Base-by-base conservation (phyloP, 1,140 invertebrate genomes). In the Aphelinus atriplicis region DNA sequence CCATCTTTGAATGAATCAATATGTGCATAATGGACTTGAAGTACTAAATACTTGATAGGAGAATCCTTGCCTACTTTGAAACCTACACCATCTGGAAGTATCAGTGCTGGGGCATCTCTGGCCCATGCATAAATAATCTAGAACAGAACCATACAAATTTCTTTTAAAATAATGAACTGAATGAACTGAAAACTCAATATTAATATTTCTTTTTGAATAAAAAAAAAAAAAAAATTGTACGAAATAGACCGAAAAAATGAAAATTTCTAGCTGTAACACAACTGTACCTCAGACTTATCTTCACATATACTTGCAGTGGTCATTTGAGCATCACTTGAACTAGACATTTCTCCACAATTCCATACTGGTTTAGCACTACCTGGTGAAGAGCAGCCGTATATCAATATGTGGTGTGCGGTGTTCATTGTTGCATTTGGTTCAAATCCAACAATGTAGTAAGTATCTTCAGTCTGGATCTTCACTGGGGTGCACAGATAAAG, bases 61-160 rank as follows among this genome's bases (percentile, higher is more conserved):
- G 94, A 93, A 73, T 91, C 89, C 63, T 90, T 90, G 0, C 94
- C 94, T 46, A 95, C 91, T 83, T 94, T 93, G 80, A 96, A 96
- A 55, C 91, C 92, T 10, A 96, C 95, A 81, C 93, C 95, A 72
- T 94, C 86, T 0, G 98, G 98, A 64, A 99, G 85, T 58, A 92
- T 86, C 3, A 99, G 88, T 51, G 90, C 90, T 3, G 97, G 96
- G 1, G 98, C 98, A 87, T 99, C 96, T 82, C 95, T 90, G 2
- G 97, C 98, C 98, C 98, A 99, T 0, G 97, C 97, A 88, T 98
- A 99, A 42, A 99, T 90, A 76, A 99, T 95, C 92, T 97, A 79
- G 48, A 73, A 68, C 43, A 10, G 26, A 26, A 26, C 26, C 26
- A 26, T 26, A 26, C 26, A 26, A 26, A 26, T 26, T 26, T 26